Percentiles rank a stretch among this genome's conserved stretches.
These are phyloP conservation scores for Toxotes lorentzi DNA, from an alignment of 2,797 vertebrate genomes.

Conservation along the genomic window DNA sequence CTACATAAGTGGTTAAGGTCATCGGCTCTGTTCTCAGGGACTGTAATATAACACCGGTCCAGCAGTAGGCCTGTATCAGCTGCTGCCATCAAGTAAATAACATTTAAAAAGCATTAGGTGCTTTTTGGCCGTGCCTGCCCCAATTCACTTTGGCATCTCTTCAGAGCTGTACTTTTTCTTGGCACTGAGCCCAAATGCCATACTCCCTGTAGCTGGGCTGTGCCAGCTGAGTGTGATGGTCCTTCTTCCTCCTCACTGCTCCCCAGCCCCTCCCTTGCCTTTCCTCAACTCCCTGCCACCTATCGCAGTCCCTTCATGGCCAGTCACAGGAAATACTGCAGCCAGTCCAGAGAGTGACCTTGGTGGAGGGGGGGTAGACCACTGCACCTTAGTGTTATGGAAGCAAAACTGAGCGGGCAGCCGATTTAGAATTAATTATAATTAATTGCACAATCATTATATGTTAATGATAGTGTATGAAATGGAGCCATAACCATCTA, in stretches of 20 bases:
- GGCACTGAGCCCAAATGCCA: conserved; percentile 79
- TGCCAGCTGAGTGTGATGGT: conserved; percentile 80
- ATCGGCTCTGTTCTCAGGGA: conserved; percentile 70
- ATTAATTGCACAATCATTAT: background rate
- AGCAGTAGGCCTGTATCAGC: conserved; percentile 68
- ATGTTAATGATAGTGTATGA: conserved; percentile 1
- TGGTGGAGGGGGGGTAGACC: conserved; percentile 52
- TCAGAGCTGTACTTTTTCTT: conserved; percentile 79
- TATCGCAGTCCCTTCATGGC: conserved; percentile 40
- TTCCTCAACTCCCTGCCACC: conserved; percentile 25
- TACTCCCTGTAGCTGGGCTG: conserved; percentile 66
- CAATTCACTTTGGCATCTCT: conserved; percentile 75
- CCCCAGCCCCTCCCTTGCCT: conserved; percentile 28
- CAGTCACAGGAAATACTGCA: conserved; percentile 54
- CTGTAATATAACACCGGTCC: conserved; percentile 70
- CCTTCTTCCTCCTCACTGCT: conserved; percentile 52
- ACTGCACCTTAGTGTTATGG: conserved; percentile 12
- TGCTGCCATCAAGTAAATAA: conserved; percentile 84
- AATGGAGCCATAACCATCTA: background rate
- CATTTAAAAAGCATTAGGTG: conserved; percentile 85
- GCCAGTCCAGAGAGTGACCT: conserved; percentile 58
- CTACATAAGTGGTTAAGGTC: conserved; percentile 76
- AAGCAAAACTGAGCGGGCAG: conserved; percentile 35
- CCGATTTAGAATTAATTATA: conserved; percentile 24
- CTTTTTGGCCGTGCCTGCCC: conserved; percentile 71